Conservation (phyloP, 2,797 vertebrate species). For the Denticeps clupeoides region DNA sequence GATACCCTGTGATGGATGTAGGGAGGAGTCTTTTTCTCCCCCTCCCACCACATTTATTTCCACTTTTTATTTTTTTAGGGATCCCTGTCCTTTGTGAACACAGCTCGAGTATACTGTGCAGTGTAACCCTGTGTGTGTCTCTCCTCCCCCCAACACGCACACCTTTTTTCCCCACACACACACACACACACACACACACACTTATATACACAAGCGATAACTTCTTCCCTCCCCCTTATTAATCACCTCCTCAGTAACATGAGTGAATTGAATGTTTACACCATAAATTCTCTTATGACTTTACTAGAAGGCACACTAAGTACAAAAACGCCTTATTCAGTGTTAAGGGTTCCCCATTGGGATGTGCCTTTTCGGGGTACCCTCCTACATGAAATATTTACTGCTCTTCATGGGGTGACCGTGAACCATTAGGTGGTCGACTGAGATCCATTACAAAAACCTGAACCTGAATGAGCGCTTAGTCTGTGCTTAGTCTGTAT, state of each 20-base stretch:
- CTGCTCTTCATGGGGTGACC: too few species aligned
- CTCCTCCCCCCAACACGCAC: slow-evolving; percentile 17
- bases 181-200: too few species aligned
- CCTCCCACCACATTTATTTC: slow-evolving; percentile 15
- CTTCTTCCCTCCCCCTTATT: slow-evolving; percentile 30
- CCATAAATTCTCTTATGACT: slow-evolving; percentile 61
- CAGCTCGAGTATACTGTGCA: slow-evolving; percentile 21
- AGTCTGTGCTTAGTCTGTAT: slow-evolving; percentile 63
- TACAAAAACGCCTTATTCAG: slow-evolving; percentile 66
- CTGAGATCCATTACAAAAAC: slow-evolving; percentile 8
- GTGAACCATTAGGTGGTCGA: neutral
- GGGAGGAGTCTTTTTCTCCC: slow-evolving; percentile 26
- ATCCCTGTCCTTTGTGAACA: slow-evolving; percentile 13
- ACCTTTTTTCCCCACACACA: too few species aligned
- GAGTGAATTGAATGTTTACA: slow-evolving; percentile 73
- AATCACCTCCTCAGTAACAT: slow-evolving; percentile 52
- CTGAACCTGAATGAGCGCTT: slow-evolving; percentile 44
- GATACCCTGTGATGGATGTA: slow-evolving; percentile 28
- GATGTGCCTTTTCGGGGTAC: slow-evolving; percentile 31
- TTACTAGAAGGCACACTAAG: slow-evolving; percentile 64
- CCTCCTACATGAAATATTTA: too few species aligned
- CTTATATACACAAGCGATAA: slow-evolving; percentile 28
- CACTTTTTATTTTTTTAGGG: slow-evolving; percentile 22
- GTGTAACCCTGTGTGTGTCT: slow-evolving; percentile 18
- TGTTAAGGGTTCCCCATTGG: slow-evolving; percentile 32